These are phyloP conservation scores for Hafferia zeledoni DNA, from an alignment of 2,797 vertebrate species.

Conservation along the genomic window DNA sequence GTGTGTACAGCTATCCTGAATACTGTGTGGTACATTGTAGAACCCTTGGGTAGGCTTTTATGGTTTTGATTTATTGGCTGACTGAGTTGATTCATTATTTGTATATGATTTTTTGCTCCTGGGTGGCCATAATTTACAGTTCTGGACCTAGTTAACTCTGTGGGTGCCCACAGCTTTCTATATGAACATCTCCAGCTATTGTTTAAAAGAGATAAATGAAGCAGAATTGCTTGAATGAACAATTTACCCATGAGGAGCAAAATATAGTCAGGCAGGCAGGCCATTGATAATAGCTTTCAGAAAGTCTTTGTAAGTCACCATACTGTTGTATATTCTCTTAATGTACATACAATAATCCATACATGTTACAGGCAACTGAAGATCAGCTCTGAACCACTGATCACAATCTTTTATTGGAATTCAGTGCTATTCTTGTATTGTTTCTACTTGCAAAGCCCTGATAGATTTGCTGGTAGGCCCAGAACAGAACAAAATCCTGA, in stretches of 20 bases:
- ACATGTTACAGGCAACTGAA: not conserved
- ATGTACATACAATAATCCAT: not conserved
- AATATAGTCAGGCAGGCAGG: not conserved
- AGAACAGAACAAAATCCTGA: not conserved
- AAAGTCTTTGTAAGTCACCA: not conserved
- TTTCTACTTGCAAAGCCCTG: not conserved
- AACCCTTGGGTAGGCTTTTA: constrained; percentile 53
- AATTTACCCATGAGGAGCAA: not conserved
- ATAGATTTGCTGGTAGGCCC: not conserved
- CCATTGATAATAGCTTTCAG: not conserved
- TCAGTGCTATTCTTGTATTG: not conserved
- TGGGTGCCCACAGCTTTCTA: constrained; percentile 1
- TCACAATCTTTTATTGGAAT: not conserved
- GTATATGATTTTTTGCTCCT: constrained; percentile 46
- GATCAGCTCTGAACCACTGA: not conserved
- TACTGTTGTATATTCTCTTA: not conserved
- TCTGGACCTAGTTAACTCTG: constrained; percentile 38
- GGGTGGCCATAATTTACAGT: constrained; percentile 42
- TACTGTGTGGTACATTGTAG: constrained; percentile 20
- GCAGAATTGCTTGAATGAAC: constrained; percentile 1
- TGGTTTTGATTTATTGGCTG: constrained; percentile 51
- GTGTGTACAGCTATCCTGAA: not conserved
- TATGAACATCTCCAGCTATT: not conserved
- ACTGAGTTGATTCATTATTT: constrained; percentile 46
- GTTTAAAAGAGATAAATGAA: constrained; percentile 50